phyloP scores from a whole-genome alignment of 1,140 invertebrate species.

The Diuraphis noxia region DNA sequence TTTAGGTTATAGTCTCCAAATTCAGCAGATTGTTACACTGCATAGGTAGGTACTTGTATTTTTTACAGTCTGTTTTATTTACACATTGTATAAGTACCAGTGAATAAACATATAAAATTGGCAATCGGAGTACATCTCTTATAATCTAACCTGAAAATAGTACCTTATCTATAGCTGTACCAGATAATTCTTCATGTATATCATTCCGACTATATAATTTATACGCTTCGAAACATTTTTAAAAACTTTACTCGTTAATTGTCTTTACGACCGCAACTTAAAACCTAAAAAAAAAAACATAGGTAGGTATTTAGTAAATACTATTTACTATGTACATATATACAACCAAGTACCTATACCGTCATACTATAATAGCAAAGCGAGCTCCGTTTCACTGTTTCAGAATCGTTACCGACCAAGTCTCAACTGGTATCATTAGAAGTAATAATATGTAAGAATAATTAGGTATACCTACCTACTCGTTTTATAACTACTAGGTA shows the following conservation, averaged over 20 bases:
- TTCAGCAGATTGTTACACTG: background rate
- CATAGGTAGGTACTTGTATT: too few relatives aligned
- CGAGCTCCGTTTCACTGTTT: background rate
- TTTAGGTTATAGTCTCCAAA: background rate
- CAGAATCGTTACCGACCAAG: background rate
- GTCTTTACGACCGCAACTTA: background rate
- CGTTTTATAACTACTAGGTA: conserved; percentile 8
- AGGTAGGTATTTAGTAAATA: too few relatives aligned
- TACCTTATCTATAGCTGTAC: background rate
- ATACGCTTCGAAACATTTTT: background rate
- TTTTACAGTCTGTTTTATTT: background rate
- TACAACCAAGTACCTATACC: background rate
- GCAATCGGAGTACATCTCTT: background rate
- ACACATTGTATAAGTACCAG: too few relatives aligned
- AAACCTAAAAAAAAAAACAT: background rate
- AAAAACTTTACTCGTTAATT: background rate
- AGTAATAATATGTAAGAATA: conserved; percentile 11
- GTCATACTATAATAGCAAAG: background rate
- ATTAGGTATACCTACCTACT: conserved; percentile 6
- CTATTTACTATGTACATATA: too few relatives aligned
- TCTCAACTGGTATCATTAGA: background rate
- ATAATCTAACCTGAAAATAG: background rate
- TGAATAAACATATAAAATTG: background rate
- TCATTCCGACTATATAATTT: background rate
- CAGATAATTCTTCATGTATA: background rate